A percentile compares a stretch with the other conserved stretches of the same genome.
phyloP scores from a whole-genome alignment of 2,113 vertebrate genomes.

The Otus sunia region DNA sequence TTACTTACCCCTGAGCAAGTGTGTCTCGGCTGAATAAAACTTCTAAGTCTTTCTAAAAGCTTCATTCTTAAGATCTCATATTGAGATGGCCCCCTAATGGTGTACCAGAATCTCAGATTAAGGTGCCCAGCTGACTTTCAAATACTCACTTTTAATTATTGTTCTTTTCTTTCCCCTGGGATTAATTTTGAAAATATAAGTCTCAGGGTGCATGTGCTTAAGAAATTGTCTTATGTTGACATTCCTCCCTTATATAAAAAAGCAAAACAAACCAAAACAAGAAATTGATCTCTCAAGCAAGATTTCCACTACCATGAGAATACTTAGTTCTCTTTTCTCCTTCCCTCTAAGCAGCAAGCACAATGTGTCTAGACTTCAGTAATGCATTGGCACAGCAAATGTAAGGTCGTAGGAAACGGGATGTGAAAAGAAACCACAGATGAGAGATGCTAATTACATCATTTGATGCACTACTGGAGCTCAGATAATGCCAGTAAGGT shows the following conservation, averaged over 20 bases:
- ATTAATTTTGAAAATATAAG: conserved; percentile 8
- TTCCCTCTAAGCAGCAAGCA: background rate
- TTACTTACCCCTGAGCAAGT: conserved; percentile 22
- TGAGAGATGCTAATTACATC: background rate
- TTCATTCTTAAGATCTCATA: conserved; percentile 21
- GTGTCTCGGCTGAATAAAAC: background rate
- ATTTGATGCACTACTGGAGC: background rate
- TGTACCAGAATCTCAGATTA: conserved; percentile 1
- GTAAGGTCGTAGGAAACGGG: background rate
- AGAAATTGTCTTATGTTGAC: background rate
- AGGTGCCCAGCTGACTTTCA: conserved; percentile 30
- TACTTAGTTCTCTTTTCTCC: background rate
- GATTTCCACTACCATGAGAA: background rate
- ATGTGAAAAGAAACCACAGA: background rate
- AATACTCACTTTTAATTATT: conserved; percentile 14
- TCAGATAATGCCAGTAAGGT: background rate
- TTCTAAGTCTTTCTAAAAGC: conserved; percentile 12
- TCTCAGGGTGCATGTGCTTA: background rate
- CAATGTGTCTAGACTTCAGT: background rate
- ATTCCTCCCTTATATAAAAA: background rate
- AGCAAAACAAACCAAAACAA: background rate
- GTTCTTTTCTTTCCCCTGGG: background rate
- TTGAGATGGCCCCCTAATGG: conserved; percentile 38
- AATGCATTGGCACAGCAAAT: background rate
- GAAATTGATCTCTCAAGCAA: background rate